Base-by-base conservation (phyloP, 2,113 vertebrate genomes). In the Monopterus albus region DNA sequence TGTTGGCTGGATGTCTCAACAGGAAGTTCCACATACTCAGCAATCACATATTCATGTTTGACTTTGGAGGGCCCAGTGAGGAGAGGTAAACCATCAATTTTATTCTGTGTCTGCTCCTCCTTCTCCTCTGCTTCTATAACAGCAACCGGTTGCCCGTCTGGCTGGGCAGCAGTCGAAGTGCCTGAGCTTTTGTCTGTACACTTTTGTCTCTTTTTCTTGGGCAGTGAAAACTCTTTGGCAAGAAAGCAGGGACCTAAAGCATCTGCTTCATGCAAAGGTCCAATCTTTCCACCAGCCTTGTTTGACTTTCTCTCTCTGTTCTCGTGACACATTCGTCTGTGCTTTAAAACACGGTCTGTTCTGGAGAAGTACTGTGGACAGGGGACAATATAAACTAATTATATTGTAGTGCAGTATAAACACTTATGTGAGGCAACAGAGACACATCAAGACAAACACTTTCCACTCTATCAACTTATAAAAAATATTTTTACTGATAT, bases 321-420 rank as follows among this genome's bases (percentile, higher is more conserved):
- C 90, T 98, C 96, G 78, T 98, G 97, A 94, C 98, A 99, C 98
- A 99, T 99, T 69, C 98, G 95, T 88, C 98, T 97, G 91, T 99
- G 98, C 91, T 99, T 99, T 89, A 99, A 91, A 62, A 99, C 97
- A 62, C 98, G 94, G 87, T 99, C 98, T 8, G 98, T 98, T 92
- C 98, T 96, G 85, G 98, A 98, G 90, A 99, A 99, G 93, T 95
- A 98, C 98, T 99, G 90, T 51, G 61, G 57, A 86, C 5, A 75
- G 66, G 79, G 23, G 9, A 51, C 15, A 84, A 17, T 50, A 65
- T 4, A 26, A 5, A 43, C 20, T 26, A 13, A 49, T 43, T 72
- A 43, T n/a, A 40, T 7, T 57, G 1, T 12, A 13, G 13, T n/a
- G n/a, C 2, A 39, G 11, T 0, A 62, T n/a, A n/a, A n/a, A n/a